Conservation (phyloP, 2,888 invertebrate genomes). For the Congeria kusceri region DNA sequence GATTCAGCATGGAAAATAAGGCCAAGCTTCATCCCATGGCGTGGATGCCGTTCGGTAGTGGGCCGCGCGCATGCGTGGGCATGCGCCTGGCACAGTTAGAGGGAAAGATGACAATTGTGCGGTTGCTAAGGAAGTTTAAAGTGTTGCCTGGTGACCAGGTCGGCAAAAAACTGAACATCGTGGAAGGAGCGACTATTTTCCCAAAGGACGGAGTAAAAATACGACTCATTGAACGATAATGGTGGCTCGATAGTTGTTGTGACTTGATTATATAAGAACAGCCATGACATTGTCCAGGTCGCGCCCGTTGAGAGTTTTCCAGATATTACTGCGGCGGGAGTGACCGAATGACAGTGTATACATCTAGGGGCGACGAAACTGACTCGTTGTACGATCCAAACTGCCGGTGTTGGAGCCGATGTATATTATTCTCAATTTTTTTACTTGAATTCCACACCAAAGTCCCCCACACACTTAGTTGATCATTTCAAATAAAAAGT, state of each 20-base stretch:
- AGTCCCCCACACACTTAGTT: too few species aligned
- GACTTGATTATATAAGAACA: too few species aligned
- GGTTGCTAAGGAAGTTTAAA: conserved; percentile 73
- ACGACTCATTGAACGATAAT: conserved; percentile 17
- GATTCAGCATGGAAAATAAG: conserved; percentile 75
- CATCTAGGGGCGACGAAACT: too few species aligned
- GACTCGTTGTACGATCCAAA: too few species aligned
- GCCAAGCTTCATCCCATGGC: conserved; percentile 75
- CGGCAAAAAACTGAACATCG: conserved; percentile 70
- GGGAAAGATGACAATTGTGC: conserved; percentile 78
- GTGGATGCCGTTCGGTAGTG: conserved; percentile 83
- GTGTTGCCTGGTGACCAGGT: conserved; percentile 70
- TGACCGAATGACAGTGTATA: too few species aligned
- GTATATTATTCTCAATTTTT: too few species aligned
- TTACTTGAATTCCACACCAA: too few species aligned
- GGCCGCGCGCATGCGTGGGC: conserved; percentile 81
- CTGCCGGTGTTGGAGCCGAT: too few species aligned
- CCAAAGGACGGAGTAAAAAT: conserved; percentile 78
- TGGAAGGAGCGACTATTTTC: conserved; percentile 79
- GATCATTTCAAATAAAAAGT: too few species aligned
- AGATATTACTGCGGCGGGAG: too few species aligned
- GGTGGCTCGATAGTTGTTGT: neutral
- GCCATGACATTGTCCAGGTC: too few species aligned
- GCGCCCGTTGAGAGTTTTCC: too few species aligned
- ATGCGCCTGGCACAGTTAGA: conserved; percentile 81